These are phyloP conservation scores for Novumbra hubbsi DNA, from an alignment of 2,797 vertebrate genomes.

Conservation along the genomic window DNA sequence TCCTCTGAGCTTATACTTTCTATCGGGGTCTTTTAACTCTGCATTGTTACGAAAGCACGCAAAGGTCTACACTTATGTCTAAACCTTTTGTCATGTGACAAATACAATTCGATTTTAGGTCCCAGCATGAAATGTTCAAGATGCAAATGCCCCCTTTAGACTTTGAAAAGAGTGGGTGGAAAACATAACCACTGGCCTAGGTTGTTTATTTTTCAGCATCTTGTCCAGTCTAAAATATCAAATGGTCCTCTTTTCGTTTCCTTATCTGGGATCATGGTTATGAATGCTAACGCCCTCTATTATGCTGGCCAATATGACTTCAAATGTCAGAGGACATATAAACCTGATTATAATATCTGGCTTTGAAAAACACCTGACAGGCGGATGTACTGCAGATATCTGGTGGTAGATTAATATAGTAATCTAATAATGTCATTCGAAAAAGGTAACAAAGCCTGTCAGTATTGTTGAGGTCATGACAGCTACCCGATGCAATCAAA, in stretches of 20 bases:
- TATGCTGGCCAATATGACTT: conserved; percentile 50
- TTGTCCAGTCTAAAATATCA: neutral
- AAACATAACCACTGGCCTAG: conserved; percentile 23
- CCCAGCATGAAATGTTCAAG: conserved; percentile 26
- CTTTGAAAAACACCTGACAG: conserved; percentile 46
- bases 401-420: conserved; percentile 62
- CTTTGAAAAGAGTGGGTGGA: conserved; percentile 47
- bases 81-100: no score
- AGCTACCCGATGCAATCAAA: no score
- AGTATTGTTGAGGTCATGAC: conserved; percentile 41
- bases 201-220: conserved; percentile 7
- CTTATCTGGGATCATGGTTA: conserved; percentile 3
- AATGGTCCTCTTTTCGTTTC: neutral
- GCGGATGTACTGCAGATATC: conserved; percentile 53
- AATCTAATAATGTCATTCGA: conserved; percentile 59
- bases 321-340: conserved; percentile 47
- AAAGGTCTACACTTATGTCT: no score
- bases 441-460: conserved; percentile 51
- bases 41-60: no score
- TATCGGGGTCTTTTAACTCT: no score
- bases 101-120: neutral
- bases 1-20: no score
- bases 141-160: conserved; percentile 25
- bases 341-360: conserved; percentile 50
- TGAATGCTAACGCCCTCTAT: conserved; percentile 28